Evolutionary conservation across 2,797 vertebrate species (phyloP), one percentile per base, ranked within the genome.

Genomic region (Orientallactaga sibirica): DNA sequence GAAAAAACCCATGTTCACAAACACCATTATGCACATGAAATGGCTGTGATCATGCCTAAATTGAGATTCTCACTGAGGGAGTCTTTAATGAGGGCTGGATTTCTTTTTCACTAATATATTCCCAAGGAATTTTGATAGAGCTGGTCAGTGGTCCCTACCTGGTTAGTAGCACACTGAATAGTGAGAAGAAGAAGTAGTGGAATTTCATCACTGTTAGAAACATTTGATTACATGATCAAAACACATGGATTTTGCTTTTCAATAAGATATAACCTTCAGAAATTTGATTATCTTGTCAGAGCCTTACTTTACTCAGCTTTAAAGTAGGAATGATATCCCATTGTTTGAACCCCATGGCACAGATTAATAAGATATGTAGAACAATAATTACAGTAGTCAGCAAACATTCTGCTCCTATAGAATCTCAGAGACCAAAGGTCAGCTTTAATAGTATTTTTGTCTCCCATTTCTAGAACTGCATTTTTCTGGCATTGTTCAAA

Each of bases 401-500:
- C 11, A 64, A 3, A 58, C 22, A 55, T 3, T 82, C 11, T 74
- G 2, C 5, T 85, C 1, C 52, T 79, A 4, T 55, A 19, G 14
- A 71, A 78, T 27, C 9, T 81, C 71, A 71, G 9, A 68, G 33
- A 75, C 16, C 70, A 22, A 62, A 77, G 33, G 81, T 77, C 58
- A 62, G 73, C 4, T 88, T 92, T 75, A 62, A 52, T 11, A 75
- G 4, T 86, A 66, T 18, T 58, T 11, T 83, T 1, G 14, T 16
- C 94, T 75, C 67, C 9, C 9, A 55, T 33, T 70, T 79, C 25
- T 76, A 62, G 9, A 2, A 90, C 41, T 62, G 1, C n/a, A 48
- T 76, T 48, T 52, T 79, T 92, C 18, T 90, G 83, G 83, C 86
- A 90, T 68, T 91, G 82, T 95, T 16, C 24, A 77, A 62, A 52